Percentiles rank a stretch among this genome's conserved stretches.
These are phyloP conservation scores for Brachypodius melanocephalos DNA, from an alignment of 2,113 vertebrate species.

Conservation along the genomic window DNA sequence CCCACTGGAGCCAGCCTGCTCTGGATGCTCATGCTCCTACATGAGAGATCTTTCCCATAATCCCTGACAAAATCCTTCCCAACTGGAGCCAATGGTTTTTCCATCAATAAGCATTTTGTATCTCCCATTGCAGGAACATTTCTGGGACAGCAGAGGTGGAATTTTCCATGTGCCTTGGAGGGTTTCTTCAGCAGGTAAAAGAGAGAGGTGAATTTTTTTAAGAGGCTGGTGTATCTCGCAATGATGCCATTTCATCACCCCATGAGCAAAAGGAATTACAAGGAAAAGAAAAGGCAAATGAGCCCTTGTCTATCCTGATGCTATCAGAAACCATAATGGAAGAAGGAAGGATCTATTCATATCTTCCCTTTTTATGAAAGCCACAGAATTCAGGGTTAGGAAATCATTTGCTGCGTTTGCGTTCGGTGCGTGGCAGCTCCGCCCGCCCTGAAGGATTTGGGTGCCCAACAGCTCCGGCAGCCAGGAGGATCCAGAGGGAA, in stretches of 20 bases:
- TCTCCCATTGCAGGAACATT: background rate
- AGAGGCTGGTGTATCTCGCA: background rate
- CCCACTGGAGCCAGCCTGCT: background rate
- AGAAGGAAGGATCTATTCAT: background rate
- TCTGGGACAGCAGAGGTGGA: background rate
- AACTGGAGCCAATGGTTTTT: background rate
- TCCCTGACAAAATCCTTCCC: background rate
- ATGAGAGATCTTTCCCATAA: background rate
- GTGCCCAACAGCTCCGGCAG: background rate
- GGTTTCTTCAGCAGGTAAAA: background rate
- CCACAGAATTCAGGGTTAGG: background rate
- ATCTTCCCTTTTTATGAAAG: background rate
- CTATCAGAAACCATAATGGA: background rate
- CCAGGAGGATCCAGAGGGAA: background rate
- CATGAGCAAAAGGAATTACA: background rate
- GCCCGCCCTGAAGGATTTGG: background rate
- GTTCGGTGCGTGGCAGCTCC: fast-evolving
- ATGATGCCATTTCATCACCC: background rate
- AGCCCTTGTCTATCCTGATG: background rate
- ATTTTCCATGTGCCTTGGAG: background rate
- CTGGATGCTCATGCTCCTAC: background rate
- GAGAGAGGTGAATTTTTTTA: background rate
- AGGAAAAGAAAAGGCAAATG: background rate
- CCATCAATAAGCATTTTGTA: background rate
- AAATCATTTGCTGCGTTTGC: fast-evolving